These are phyloP conservation scores for Cryptocephalus primarius DNA, from an alignment of 2,888 invertebrate genomes.

Conservation along the genomic window DNA sequence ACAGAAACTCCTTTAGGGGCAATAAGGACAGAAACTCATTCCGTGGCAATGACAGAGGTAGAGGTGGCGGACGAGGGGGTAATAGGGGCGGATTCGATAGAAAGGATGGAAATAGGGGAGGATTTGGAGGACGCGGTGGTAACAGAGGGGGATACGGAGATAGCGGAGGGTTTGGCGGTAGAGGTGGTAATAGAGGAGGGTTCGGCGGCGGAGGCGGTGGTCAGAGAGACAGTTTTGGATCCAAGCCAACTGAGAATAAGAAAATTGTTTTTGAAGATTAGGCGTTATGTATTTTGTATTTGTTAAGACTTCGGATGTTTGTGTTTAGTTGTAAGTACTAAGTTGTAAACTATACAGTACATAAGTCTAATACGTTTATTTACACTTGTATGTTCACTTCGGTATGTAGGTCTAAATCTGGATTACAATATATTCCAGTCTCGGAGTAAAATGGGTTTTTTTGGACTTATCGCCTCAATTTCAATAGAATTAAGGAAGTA, in stretches of 20 bases:
- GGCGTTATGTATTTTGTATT: conserved; percentile 2
- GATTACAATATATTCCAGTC: too few species aligned
- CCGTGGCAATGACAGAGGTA: conserved; percentile 20
- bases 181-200: conserved; percentile 43
- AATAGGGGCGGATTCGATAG: conserved; percentile 40
- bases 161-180: conserved; percentile 28
- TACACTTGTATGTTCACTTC: too few species aligned
- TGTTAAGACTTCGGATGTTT: conserved; percentile 1
- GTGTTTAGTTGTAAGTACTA: conserved; percentile 17
- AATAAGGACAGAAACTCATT: too few species aligned
- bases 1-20: conserved; percentile 21
- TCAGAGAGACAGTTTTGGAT: conserved; percentile 54
- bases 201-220: conserved; percentile 36
- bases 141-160: conserved; percentile 2
- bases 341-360: neutral
- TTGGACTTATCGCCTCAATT: too few species aligned
- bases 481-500: too few species aligned
- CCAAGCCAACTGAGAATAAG: conserved; percentile 53
- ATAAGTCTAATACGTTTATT: too few species aligned
- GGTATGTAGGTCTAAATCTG: too few species aligned
- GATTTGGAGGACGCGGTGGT: conserved; percentile 6
- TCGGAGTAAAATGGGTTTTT: too few species aligned
- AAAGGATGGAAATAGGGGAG: conserved; percentile 43
- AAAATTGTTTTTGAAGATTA: conserved; percentile 58
- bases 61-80: conserved; percentile 28